A percentile compares a stretch with the other conserved stretches of the same genome.
Evolutionary conservation across 2,888 invertebrate genomes (phyloP).

Genomic region (Habrosyne pyritoides): DNA sequence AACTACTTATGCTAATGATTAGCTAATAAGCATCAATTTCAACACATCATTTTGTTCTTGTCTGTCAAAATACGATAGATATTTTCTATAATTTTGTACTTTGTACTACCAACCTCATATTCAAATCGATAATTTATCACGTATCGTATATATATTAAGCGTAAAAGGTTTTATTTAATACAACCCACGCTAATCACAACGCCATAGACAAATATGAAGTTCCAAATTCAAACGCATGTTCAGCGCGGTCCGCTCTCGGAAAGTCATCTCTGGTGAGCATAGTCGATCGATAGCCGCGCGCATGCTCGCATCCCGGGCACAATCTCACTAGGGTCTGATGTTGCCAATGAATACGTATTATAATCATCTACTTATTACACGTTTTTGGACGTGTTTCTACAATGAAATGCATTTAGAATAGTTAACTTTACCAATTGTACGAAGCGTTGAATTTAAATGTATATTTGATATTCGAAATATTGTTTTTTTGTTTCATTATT

Average conservation of each 20-base stretch:
- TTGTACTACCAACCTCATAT: background rate
- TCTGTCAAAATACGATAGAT: no score
- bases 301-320: slow-evolving; percentile 47
- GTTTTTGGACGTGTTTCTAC: background rate
- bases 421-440: background rate
- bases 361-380: slow-evolving; percentile 27
- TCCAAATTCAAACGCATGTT: slow-evolving; percentile 19
- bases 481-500: no score
- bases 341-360: slow-evolving; percentile 28
- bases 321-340: slow-evolving; percentile 28
- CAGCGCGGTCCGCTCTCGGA: slow-evolving; percentile 34
- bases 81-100: no score
- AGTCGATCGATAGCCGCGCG: slow-evolving; percentile 67
- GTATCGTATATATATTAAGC: no score
- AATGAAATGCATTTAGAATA: background rate
- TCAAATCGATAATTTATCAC: no score
- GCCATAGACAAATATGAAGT: slow-evolving; percentile 1
- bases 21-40: no score
- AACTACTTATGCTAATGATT: no score
- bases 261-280: slow-evolving; percentile 48
- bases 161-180: no score
- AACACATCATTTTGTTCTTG: no score
- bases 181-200: background rate
- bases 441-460: no score
- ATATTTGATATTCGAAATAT: no score